These are phyloP conservation scores for Colostygia pectinataria DNA, from an alignment of 2,888 invertebrate species.

Conservation along the genomic window DNA sequence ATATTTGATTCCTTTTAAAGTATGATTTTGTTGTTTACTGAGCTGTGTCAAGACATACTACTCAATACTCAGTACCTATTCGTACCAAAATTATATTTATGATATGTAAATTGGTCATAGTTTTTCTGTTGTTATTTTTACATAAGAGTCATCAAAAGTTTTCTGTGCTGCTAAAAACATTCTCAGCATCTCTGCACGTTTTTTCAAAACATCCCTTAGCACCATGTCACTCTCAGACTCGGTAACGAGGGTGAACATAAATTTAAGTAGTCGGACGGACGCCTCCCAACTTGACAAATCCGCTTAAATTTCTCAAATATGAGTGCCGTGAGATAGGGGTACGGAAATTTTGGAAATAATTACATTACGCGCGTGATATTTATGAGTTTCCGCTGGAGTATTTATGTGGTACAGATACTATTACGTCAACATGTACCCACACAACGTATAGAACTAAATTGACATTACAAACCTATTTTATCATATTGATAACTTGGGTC, in stretches of 20 bases:
- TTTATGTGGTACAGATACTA: background rate
- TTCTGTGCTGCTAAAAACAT: conserved; percentile 16
- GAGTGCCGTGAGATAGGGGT: conserved; percentile 46
- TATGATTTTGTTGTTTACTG: conserved; percentile 36
- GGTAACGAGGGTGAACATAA: conserved; percentile 61
- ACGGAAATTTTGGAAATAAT: conserved; percentile 55
- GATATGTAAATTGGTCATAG: no score
- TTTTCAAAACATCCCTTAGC: conserved; percentile 41
- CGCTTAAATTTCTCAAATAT: conserved; percentile 66
- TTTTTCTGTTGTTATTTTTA: no score
- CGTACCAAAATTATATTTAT: background rate
- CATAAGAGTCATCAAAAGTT: no score
- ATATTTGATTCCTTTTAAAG: conserved; percentile 41
- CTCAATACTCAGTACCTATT: background rate
- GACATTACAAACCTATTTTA: no score
- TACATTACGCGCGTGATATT: conserved; percentile 42
- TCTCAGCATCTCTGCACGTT: conserved; percentile 32
- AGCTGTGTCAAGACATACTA: conserved; percentile 3
- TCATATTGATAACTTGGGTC: no score
- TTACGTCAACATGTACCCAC: background rate
- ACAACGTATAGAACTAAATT: no score
- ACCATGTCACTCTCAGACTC: conserved; percentile 57
- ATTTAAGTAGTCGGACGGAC: conserved; percentile 57
- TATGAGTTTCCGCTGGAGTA: conserved; percentile 6
- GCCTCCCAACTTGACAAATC: conserved; percentile 62